Conservation (phyloP, 1,140 invertebrate genomes). For the Lordiphosa clarofinis region DNA sequence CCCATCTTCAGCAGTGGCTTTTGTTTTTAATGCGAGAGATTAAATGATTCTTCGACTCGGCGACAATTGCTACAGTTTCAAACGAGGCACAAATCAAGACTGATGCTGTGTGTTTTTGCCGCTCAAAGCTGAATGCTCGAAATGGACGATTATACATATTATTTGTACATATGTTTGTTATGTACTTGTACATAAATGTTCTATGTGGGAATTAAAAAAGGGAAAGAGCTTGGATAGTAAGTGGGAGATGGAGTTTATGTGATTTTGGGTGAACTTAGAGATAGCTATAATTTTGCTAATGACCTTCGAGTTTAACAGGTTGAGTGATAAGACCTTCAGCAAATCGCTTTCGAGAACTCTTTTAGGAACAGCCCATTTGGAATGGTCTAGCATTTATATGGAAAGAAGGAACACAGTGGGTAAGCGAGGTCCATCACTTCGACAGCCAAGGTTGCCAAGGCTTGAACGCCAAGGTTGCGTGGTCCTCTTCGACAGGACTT, state of each 20-base stretch:
- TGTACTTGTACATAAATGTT: neutral
- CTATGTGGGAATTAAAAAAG: neutral
- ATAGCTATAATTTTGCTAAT: conserved; percentile 1
- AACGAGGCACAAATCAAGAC: conserved; percentile 41
- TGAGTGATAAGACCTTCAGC: neutral
- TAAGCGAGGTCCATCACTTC: too few relatives aligned
- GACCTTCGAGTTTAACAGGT: neutral
- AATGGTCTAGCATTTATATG: too few relatives aligned
- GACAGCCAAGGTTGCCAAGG: too few relatives aligned
- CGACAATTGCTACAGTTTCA: conserved; percentile 35
- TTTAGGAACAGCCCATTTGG: too few relatives aligned
- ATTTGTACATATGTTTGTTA: conserved; percentile 4
- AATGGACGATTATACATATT: conserved; percentile 5
- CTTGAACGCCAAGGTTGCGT: too few relatives aligned
- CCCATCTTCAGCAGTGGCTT: conserved; percentile 12
- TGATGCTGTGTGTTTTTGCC: conserved; percentile 21
- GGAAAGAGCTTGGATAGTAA: too few relatives aligned
- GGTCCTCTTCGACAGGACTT: too few relatives aligned
- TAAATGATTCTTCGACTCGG: conserved; percentile 1
- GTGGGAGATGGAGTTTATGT: too few relatives aligned
- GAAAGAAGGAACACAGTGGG: too few relatives aligned
- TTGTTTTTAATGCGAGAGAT: conserved; percentile 25
- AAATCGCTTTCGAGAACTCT: too few relatives aligned
- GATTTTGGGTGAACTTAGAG: too few relatives aligned
- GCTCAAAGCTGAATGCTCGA: conserved; percentile 29